A percentile compares a stretch with the other conserved stretches of the same genome.
phyloP scores from a whole-genome alignment of 2,113 vertebrate species.

The Australoheros scitulus region DNA sequence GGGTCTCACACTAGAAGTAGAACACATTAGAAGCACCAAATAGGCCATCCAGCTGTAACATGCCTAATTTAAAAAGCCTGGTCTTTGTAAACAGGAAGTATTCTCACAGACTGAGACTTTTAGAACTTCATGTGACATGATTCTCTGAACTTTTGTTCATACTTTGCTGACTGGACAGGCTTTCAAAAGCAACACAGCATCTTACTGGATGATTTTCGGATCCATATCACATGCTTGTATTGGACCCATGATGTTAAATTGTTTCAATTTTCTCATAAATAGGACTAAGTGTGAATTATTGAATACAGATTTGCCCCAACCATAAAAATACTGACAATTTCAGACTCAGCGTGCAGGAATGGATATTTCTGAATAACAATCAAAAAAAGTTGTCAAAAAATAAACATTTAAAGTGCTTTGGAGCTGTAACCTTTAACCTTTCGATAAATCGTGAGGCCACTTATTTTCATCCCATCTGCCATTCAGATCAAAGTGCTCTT shows the following conservation, averaged over 20 bases:
- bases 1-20: not conserved
- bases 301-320: not conserved
- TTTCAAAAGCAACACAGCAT: not conserved
- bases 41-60: conserved; percentile 14
- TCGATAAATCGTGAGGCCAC: not conserved
- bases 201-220: not conserved
- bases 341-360: not conserved
- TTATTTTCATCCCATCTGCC: not conserved
- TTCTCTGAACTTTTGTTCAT: not conserved
- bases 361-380: not conserved
- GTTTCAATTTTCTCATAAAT: not conserved
- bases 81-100: not conserved
- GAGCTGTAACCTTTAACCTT: not conserved
- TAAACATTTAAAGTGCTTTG: not conserved
- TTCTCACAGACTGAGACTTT: not conserved
- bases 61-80: conserved; percentile 15
- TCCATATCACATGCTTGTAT: not conserved
- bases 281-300: too few species aligned
- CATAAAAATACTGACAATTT: not conserved
- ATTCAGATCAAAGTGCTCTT: not conserved
- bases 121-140: not conserved
- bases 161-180: rapidly evolving
- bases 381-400: too few species aligned
- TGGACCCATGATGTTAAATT: not conserved
- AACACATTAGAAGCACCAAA: conserved; percentile 22